Evolutionary conservation across 2,113 vertebrate species (phyloP), one percentile per base, ranked within the genome.

Genomic region (Globicephala melas): DNA sequence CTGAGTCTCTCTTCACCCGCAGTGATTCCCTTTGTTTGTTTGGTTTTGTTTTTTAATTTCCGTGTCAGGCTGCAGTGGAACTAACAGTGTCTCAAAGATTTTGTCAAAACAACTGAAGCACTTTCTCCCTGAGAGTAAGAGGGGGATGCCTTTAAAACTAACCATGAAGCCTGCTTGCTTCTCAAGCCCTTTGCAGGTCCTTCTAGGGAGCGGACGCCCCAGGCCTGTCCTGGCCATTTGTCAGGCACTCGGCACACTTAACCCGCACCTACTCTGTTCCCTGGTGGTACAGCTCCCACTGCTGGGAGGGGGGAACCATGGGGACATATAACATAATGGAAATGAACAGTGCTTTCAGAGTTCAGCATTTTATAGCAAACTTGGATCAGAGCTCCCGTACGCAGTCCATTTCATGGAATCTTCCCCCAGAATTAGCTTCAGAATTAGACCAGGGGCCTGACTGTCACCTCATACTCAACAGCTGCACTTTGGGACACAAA

Each of bases 401-500:
- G 3, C 18, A 26, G 71, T 62, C 76, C 68, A 68, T 68, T 73
- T 70, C 85, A 71, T 68, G 68, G 89, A 90, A 12, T 83, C 31
- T 44, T 47, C 89, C 62, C 91, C 63, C 76, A 63, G 76, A 88
- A 91, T 84, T 73, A 97, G 55, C 89, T 31, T 8, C 38, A 53
- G 70, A 70, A 76, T 41, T 68, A 68, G 79, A 91, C 68, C 71
- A 1, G 8, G 74, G 33, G 58, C 6, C 50, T 6, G 14, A 58
- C 67, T 81, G 13, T 44, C 4, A 50, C 38, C 10, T 13, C 55
- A 2, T 33, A 21, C 14, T 33, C 31, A 33, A 63, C 36, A 87
- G 28, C 90, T 18, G 31, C 67, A 70, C 87, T 38, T 33, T 36
- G 38, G 86, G 91, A 94, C 21, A 55, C 77, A 97, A 98, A 53